These are phyloP conservation scores for Lepidurus packardi DNA, from an alignment of 1,140 invertebrate species.

Conservation along the genomic window DNA sequence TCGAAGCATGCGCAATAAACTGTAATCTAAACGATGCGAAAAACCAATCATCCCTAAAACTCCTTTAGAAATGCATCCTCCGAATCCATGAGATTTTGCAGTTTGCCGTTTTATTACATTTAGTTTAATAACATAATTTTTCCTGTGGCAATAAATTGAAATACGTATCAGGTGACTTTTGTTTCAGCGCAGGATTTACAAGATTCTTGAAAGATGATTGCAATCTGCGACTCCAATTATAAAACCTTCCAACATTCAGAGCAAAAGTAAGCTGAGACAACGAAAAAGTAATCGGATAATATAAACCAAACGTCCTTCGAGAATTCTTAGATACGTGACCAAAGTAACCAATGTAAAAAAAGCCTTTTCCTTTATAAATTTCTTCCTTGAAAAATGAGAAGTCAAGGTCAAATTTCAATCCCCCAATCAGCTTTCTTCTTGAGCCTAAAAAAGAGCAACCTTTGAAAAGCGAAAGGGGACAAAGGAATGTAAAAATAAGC, in stretches of 20 bases:
- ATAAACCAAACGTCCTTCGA: not conserved
- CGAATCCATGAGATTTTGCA: not conserved
- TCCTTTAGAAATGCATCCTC: not conserved
- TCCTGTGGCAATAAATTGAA: no score
- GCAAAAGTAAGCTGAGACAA: no score
- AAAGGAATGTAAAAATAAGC: not conserved
- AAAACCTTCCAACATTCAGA: no score
- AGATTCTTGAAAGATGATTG: no score
- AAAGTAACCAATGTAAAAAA: not conserved
- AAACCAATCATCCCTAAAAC: not conserved
- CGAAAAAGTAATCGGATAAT: not conserved
- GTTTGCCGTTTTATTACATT: not conserved
- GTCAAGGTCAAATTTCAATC: not conserved
- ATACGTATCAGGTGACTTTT: no score
- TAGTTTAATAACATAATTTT: not conserved
- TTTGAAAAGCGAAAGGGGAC: conserved; percentile 1
- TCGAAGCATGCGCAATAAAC: conserved; percentile 1
- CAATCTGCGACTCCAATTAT: no score
- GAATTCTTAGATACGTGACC: not conserved
- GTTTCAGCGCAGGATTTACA: no score
- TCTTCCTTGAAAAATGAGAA: not conserved
- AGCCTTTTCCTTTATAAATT: not conserved
- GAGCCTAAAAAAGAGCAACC: not conserved
- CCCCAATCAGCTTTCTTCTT: not conserved
- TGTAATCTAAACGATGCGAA: not conserved